Percentiles rank a stretch among this genome's conserved stretches.
Evolutionary conservation across 1,140 invertebrate genomes (phyloP).

Genomic region (Lethocerus indicus): DNA sequence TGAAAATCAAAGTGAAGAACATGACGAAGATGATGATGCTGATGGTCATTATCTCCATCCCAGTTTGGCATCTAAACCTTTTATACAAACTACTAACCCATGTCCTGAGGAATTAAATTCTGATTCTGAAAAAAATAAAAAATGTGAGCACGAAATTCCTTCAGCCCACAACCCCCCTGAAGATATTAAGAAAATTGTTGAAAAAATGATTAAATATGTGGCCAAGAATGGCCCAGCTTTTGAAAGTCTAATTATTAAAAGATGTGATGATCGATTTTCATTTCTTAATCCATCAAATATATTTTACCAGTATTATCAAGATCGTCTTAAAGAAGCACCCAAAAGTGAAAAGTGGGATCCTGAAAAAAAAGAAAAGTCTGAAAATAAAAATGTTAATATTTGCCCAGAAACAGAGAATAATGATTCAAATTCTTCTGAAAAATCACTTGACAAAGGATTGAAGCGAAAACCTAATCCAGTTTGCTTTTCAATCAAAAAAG

Average conservation of each 20-base stretch:
- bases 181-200: constrained; percentile 72
- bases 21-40: constrained; percentile 2
- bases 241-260: constrained; percentile 69
- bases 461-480: constrained; percentile 36
- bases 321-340: constrained; percentile 28
- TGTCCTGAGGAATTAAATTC: no score
- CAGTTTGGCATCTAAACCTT: constrained; percentile 37
- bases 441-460: no score
- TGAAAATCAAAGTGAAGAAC: constrained; percentile 2
- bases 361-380: no score
- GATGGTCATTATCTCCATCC: constrained; percentile 62
- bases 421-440: no score
- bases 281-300: constrained; percentile 7
- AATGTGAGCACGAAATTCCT: not conserved
- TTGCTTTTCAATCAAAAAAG: constrained; percentile 65
- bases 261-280: constrained; percentile 30
- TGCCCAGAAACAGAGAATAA: constrained; percentile 11
- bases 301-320: constrained; percentile 15
- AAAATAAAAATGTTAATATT: no score
- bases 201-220: constrained; percentile 91
- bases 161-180: no score
- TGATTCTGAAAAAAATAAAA: not conserved
- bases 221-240: constrained; percentile 87
- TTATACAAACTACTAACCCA: constrained; percentile 3
- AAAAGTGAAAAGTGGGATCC: constrained; percentile 21